phyloP scores from a whole-genome alignment of 1,140 invertebrate species.

The Drosophila leontia region DNA sequence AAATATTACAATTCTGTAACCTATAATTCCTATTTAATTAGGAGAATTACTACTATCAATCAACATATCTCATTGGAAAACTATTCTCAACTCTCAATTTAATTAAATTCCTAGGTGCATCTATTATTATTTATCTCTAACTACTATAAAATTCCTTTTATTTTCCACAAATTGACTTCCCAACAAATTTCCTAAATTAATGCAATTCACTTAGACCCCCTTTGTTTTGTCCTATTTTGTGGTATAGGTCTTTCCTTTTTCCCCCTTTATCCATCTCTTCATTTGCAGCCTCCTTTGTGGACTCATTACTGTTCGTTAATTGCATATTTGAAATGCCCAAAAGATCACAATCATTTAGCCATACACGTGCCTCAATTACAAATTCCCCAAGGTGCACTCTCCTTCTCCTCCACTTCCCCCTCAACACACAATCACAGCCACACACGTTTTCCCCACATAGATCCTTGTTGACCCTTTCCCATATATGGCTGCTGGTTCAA shows the following conservation, averaged over 20 bases:
- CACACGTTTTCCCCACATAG: background rate
- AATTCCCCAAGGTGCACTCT: conserved; percentile 53
- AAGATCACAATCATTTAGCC: conserved; percentile 73
- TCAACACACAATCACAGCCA: conserved; percentile 13
- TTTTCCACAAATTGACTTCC: background rate
- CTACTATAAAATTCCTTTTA: background rate
- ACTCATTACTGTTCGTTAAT: conserved; percentile 59
- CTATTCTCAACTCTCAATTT: background rate
- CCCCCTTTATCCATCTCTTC: background rate
- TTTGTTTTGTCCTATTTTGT: conserved; percentile 14
- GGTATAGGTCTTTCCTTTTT: background rate
- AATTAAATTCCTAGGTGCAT: background rate
- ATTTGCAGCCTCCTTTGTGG: conserved; percentile 19
- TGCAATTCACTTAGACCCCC: conserved; percentile 23
- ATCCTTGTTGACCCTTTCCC: conserved; percentile 37
- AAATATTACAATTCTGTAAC: background rate
- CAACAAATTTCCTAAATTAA: conserved; percentile 11
- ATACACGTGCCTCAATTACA: conserved; percentile 75
- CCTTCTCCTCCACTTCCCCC: background rate
- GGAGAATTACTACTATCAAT: background rate
- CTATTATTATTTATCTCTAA: background rate
- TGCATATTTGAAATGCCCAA: conserved; percentile 61
- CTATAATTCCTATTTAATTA: background rate
- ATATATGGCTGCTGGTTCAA: conserved; percentile 40
- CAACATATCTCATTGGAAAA: background rate